Base-by-base conservation (phyloP, 1,140 invertebrate genomes). In the Vanessa atalanta region DNA sequence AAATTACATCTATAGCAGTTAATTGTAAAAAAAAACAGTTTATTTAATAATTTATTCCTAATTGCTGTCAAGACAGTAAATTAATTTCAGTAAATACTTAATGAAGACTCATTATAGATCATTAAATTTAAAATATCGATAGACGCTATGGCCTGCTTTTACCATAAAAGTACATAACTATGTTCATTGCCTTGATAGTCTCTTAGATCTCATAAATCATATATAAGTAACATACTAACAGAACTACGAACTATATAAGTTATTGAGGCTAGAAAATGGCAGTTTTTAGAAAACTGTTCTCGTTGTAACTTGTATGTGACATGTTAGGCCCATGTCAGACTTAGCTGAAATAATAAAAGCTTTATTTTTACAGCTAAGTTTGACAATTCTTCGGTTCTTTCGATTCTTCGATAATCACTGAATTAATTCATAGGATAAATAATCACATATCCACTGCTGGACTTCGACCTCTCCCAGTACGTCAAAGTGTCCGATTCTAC, bases 141-240 rank as follows among this genome's bases (percentile, higher is more conserved):
- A 57, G 23, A 20, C 53, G n/a, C 16, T 50, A 57, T 23, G 23
- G 23, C 53, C 20, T 15, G 53, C 20, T 57, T 57, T 57, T 57
- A 23, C 53, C 53, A 23, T 57, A 57, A 57, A 57, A 57, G 53
- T 57, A 57, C 53, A 23, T 57, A 57, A 57, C 20, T 57, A 57
- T 57, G 53, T 57, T 57, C 53, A 57, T 57, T 57, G 16, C 20
- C 53, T 57, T n/a, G 53, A 57, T 57, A 20, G 20, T 2, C 53
- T 57, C 53, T 31, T 20, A 20, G 20, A 57, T 57, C 16, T 57
- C 16, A 57, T 57, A 57, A 57, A 57, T 57, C 53, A 57, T 57
- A 57, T 23, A 16, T 23, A 23, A 57, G 53, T 57, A 57, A 23
- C 53, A 23, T 20, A 57, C 53, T n/a, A 23, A 23, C 53, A 57